These are phyloP conservation scores for Amphiura filiformis DNA, from an alignment of 35 echinoderm and acorn worm species.

Conservation along the genomic window DNA sequence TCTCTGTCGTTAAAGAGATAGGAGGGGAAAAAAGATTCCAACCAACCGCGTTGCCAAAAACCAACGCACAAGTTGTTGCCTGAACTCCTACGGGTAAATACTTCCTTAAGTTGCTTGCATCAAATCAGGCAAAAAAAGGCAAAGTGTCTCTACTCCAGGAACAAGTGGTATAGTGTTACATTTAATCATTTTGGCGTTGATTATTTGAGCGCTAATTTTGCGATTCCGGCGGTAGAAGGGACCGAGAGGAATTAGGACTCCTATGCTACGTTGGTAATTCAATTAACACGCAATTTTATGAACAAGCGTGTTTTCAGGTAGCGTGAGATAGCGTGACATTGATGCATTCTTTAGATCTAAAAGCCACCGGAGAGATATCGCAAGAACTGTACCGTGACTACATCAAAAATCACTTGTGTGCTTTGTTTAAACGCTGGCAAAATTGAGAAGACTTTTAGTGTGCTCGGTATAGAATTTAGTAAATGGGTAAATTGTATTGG, in stretches of 20 bases:
- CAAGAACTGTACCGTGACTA: not conserved
- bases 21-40: not conserved
- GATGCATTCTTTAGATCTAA: slow-evolving; percentile 3
- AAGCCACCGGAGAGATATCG: not conserved
- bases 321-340: slow-evolving; percentile 4
- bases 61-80: not conserved
- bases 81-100: no score
- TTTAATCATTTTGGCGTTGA: slow-evolving; percentile 25
- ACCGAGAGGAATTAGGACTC: slow-evolving; percentile 35
- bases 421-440: slow-evolving; percentile 29
- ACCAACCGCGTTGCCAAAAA: not conserved
- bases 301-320: slow-evolving; percentile 1
- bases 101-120: not conserved
- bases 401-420: slow-evolving; percentile 39
- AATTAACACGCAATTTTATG: slow-evolving; percentile 22
- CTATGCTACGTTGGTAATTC: slow-evolving; percentile 10
- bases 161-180: slow-evolving; percentile 16
- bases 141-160: not conserved
- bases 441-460: not conserved
- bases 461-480: not conserved
- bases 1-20: not conserved
- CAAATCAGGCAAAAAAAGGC: not conserved
- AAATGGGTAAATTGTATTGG: not conserved
- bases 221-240: slow-evolving; percentile 26
- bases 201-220: slow-evolving; percentile 48